A percentile compares a stretch with the other conserved stretches of the same genome.
Conservation (phyloP, 2,797 vertebrate species). For the Chanos chanos region DNA sequence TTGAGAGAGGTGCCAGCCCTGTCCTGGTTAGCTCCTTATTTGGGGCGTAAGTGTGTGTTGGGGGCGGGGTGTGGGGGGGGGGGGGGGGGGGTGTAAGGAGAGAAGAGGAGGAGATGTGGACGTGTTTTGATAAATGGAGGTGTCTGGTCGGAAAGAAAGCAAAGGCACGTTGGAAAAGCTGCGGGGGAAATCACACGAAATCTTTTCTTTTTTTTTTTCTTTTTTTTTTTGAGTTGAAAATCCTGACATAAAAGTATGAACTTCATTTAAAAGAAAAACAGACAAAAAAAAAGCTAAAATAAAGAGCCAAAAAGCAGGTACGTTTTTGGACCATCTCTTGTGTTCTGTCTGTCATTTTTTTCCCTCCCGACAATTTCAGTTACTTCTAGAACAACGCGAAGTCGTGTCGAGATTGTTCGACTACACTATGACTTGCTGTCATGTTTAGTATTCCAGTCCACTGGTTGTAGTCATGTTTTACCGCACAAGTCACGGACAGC, state of each 20-base stretch:
- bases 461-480: no score
- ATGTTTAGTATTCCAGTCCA: no score
- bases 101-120: neutral
- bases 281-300: conserved; percentile 73
- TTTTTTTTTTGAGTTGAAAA: conserved; percentile 45
- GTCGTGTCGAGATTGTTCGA: no score
- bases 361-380: no score
- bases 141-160: no score
- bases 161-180: no score
- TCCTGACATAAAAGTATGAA: conserved; percentile 62
- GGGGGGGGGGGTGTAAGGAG: conserved; percentile 2
- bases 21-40: conserved; percentile 58
- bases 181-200: conserved; percentile 40
- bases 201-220: conserved; percentile 43
- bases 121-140: conserved; percentile 25
- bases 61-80: neutral
- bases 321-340: conserved; percentile 18
- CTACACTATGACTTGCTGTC: no score
- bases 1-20: conserved; percentile 57
- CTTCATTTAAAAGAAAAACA: conserved; percentile 72
- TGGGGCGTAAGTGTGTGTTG: conserved; percentile 6
- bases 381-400: no score
- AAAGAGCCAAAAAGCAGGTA: conserved; percentile 66
- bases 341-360: conserved; percentile 7
- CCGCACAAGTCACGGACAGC: no score